Conservation (phyloP, 2,888 invertebrate genomes). For the Carterocephalus palaemon region DNA sequence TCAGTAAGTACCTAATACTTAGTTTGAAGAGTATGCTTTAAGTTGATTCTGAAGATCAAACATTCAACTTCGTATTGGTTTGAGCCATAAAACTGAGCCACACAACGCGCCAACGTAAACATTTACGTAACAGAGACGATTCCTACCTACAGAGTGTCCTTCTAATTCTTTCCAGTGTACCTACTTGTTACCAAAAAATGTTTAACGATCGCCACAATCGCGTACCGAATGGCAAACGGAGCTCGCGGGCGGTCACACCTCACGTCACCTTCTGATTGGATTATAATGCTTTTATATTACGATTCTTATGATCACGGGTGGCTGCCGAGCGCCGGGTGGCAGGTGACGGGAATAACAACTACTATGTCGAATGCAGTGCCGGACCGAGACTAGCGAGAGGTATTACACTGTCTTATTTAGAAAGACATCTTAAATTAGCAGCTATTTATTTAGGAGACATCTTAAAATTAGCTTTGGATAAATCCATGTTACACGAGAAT, state of each 20-base stretch:
- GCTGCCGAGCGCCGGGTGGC: slow-evolving; percentile 68
- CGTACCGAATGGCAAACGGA: slow-evolving; percentile 66
- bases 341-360: slow-evolving; percentile 67
- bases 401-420: too few species aligned
- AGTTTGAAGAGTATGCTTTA: too few species aligned
- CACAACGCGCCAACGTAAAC: slow-evolving; percentile 29
- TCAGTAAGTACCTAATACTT: too few species aligned
- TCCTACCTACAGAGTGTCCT: slow-evolving; percentile 46
- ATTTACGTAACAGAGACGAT: slow-evolving; percentile 29
- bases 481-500: too few species aligned
- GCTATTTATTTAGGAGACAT: too few species aligned
- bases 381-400: too few species aligned
- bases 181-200: slow-evolving; percentile 61
- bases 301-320: slow-evolving; percentile 72
- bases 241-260: slow-evolving; percentile 70
- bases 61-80: too few species aligned
- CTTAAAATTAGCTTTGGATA: too few species aligned
- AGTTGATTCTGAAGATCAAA: too few species aligned
- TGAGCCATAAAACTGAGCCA: slow-evolving; percentile 22
- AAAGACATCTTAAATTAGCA: too few species aligned
- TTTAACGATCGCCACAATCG: slow-evolving; percentile 62
- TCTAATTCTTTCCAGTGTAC: slow-evolving; percentile 59
- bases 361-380: slow-evolving; percentile 38
- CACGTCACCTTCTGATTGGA: slow-evolving; percentile 71
- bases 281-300: slow-evolving; percentile 78